These are phyloP conservation scores for Mythimna lalbum DNA, from an alignment of 2,888 invertebrate genomes.

Conservation along the genomic window DNA sequence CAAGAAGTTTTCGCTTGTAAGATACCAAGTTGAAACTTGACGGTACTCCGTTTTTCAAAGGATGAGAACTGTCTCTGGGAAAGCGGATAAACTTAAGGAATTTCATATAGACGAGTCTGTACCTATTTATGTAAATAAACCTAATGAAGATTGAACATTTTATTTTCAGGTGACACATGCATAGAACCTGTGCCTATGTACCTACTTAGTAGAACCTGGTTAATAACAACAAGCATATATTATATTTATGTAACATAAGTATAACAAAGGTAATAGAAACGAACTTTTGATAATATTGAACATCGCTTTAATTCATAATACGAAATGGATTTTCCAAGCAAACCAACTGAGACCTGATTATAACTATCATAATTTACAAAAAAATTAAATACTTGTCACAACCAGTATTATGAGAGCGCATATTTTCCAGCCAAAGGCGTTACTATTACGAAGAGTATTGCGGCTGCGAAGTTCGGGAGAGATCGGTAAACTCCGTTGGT, in stretches of 20 bases:
- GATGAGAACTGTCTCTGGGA: too few relatives aligned
- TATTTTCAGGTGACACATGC: background rate
- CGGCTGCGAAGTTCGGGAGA: constrained; percentile 70
- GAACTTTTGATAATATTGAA: background rate
- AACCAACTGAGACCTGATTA: constrained; percentile 13
- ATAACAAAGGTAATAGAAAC: background rate
- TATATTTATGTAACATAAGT: too few relatives aligned
- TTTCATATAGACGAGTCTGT: background rate
- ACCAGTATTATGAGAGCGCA: constrained; percentile 67
- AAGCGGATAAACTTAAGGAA: background rate
- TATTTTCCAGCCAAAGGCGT: constrained; percentile 78
- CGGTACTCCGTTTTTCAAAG: background rate
- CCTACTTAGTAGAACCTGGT: background rate
- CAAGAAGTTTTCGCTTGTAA: background rate
- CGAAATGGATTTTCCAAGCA: constrained; percentile 11
- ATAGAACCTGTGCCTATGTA: background rate
- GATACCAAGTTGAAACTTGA: background rate
- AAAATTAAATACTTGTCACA: background rate
- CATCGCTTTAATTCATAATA: constrained; percentile 34
- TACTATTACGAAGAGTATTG: constrained; percentile 73
- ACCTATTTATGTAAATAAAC: background rate
- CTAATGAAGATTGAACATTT: background rate
- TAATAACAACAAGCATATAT: background rate
- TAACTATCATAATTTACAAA: constrained; percentile 10
- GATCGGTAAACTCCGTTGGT: constrained; percentile 71